These are phyloP conservation scores for Miichthys miiuy DNA, from an alignment of 2,797 vertebrate genomes.

Conservation along the genomic window DNA sequence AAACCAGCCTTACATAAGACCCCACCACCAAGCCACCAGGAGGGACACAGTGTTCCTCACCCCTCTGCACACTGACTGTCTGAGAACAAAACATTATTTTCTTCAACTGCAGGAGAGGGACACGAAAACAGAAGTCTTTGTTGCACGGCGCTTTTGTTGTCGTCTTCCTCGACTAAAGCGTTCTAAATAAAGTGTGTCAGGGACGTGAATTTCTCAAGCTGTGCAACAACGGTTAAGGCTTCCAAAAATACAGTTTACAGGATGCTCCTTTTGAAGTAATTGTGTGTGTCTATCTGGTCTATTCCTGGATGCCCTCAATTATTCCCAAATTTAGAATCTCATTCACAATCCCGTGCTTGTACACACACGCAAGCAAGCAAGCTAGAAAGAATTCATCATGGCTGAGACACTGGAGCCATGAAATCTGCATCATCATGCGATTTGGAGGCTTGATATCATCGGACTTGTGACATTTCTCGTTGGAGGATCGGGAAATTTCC, in stretches of 20 bases:
- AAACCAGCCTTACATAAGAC: constrained; percentile 74
- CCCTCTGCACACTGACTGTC: constrained; percentile 40
- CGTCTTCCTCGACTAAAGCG: constrained; percentile 11
- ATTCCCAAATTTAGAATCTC: constrained; percentile 57
- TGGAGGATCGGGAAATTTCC: not conserved
- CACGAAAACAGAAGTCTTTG: constrained; percentile 32
- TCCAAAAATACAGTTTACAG: constrained; percentile 57
- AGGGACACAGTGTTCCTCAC: constrained; percentile 73
- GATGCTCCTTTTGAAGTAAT: constrained; percentile 52
- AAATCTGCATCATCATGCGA: not conserved
- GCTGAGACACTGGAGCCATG: not conserved
- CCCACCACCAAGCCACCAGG: constrained; percentile 61
- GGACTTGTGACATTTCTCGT: constrained; percentile 6
- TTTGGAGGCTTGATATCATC: not conserved
- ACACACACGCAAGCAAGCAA: constrained; percentile 15
- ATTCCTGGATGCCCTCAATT: constrained; percentile 62
- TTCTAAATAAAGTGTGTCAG: constrained; percentile 39
- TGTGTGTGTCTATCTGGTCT: constrained; percentile 35
- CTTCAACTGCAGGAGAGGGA: constrained; percentile 38
- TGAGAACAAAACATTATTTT: not conserved
- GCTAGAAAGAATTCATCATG: constrained; percentile 7
- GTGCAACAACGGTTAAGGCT: constrained; percentile 16
- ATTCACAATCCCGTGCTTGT: constrained; percentile 48
- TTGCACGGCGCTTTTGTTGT: not conserved
- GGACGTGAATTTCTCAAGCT: constrained; percentile 34